A percentile compares a stretch with the other conserved stretches of the same genome.
Conservation (phyloP, 2,888 invertebrate species). For the Pachliopta kotzebuea region DNA sequence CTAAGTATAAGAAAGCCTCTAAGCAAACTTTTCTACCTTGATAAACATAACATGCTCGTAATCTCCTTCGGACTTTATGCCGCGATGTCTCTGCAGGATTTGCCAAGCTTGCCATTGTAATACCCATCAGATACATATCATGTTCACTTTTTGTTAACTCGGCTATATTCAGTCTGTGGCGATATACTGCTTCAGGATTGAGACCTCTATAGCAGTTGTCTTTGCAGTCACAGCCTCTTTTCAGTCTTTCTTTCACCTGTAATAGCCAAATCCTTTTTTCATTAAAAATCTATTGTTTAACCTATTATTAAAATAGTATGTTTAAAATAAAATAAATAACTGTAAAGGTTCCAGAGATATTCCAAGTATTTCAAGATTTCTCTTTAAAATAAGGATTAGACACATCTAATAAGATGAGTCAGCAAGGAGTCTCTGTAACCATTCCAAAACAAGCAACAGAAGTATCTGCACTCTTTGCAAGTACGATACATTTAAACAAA, state of each 20-base stretch:
- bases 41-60: conserved; percentile 88
- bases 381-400: too few species aligned
- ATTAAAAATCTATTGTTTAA: neutral
- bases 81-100: conserved; percentile 87
- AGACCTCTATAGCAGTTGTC: conserved; percentile 88
- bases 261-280: conserved; percentile 34
- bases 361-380: too few species aligned
- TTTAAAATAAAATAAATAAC: too few species aligned
- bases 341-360: too few species aligned
- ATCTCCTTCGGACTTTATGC: conserved; percentile 86
- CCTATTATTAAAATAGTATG: too few species aligned
- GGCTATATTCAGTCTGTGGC: conserved; percentile 88
- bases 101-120: conserved; percentile 89
- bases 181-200: conserved; percentile 87
- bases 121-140: conserved; percentile 93
- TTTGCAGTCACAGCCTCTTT: conserved; percentile 88
- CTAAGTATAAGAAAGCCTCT: conserved; percentile 88
- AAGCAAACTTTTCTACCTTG: conserved; percentile 88
- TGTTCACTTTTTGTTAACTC: conserved; percentile 90
- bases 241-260: conserved; percentile 85
- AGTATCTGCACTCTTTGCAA: too few species aligned
- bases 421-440: too few species aligned
- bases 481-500: too few species aligned
- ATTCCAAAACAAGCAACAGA: too few species aligned
- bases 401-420: too few species aligned